These are phyloP conservation scores for Mus pahari DNA, from an alignment of 2,113 vertebrate genomes.

Conservation along the genomic window DNA sequence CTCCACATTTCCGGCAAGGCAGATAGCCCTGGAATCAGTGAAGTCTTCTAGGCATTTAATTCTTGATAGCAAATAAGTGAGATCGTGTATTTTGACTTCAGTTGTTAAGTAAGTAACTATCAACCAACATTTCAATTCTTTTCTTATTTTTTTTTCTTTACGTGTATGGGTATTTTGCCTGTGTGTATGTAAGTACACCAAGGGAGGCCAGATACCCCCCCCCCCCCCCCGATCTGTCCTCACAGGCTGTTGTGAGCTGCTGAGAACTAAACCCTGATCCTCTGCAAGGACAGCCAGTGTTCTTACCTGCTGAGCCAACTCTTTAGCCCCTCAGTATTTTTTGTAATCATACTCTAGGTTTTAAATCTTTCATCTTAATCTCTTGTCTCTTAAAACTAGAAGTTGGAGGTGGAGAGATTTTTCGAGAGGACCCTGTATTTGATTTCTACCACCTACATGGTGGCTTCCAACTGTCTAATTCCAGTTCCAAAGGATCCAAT, in stretches of 20 bases:
- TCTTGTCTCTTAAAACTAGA: not conserved
- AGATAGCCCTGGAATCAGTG: not conserved
- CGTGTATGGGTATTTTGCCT: not conserved
- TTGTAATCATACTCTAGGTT: not conserved
- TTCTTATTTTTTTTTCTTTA: not conserved
- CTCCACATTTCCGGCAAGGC: not conserved
- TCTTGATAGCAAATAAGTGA: slow-evolving; percentile 10
- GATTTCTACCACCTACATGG: not conserved
- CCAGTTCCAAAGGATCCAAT: not conserved
- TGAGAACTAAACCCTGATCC: not conserved
- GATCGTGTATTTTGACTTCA: not conserved
- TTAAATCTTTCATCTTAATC: slow-evolving; percentile 15
- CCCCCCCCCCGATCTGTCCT: not conserved
- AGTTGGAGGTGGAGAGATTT: not conserved
- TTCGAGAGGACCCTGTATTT: not conserved
- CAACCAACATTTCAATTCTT: not conserved
- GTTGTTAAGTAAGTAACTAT: not conserved
- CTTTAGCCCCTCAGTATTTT: not conserved
- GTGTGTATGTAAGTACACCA: not conserved
- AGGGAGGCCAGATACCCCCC: not conserved
- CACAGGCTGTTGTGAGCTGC: not conserved
- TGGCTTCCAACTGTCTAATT: not conserved
- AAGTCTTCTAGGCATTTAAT: slow-evolving; percentile 17
- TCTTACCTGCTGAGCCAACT: not conserved
- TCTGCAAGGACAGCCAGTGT: not conserved